A percentile compares a stretch with the other conserved stretches of the same genome.
Conservation (phyloP, 2,113 vertebrate genomes). For the Dipodomys stephensi region DNA sequence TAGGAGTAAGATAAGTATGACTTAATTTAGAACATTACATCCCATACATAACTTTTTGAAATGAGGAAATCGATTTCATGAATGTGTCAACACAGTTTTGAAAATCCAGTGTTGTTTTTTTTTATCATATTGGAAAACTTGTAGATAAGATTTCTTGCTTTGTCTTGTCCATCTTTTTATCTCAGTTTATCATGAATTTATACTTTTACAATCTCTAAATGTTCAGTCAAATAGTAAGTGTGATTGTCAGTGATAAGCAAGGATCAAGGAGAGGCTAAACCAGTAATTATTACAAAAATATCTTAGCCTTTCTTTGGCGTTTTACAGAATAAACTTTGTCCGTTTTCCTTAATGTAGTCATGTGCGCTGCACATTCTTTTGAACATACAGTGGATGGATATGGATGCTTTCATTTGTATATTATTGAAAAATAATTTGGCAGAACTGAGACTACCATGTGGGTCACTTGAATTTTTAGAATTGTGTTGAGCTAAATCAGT, state of each 20-base stretch:
- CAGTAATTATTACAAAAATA: neutral
- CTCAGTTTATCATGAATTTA: neutral
- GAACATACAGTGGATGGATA: neutral
- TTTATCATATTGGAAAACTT: neutral
- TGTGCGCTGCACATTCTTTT: neutral
- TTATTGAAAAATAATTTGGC: neutral
- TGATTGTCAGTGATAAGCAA: neutral
- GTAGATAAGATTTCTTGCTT: neutral
- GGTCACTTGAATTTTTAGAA: constrained; percentile 43
- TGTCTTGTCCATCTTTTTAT: neutral
- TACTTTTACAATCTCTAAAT: neutral
- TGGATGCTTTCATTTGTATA: neutral
- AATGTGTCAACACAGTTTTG: neutral
- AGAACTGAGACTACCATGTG: neutral
- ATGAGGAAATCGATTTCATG: neutral
- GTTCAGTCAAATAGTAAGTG: neutral
- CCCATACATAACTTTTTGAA: constrained; percentile 4
- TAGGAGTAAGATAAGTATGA: neutral
- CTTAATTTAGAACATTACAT: neutral
- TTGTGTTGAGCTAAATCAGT: neutral
- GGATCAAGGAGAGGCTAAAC: neutral
- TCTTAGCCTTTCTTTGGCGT: neutral
- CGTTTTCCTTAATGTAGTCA: neutral
- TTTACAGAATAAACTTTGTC: constrained; percentile 26
- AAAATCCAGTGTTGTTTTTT: constrained; percentile 34